Base-by-base conservation (phyloP, 2,888 invertebrate species). In the Glyphotaelius pellucidus region DNA sequence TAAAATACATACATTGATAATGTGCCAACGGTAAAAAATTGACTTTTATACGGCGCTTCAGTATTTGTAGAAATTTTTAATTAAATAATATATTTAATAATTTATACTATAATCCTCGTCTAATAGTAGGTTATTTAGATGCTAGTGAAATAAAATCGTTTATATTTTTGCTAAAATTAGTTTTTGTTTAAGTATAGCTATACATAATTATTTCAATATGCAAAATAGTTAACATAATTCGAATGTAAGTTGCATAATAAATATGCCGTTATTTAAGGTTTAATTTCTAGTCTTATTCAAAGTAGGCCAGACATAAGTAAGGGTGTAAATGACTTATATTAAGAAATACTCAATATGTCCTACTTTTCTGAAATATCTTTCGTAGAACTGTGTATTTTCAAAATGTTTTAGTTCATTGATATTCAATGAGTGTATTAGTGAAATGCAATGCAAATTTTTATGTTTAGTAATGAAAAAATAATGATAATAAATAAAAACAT, bases 351-450 rank as follows among this genome's bases (percentile, higher is more conserved):
- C 32, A 85, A 42, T 30, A 85, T 35, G 38, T 38, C 35, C 42
- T 85, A 85, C 25, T 42, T 86, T 42, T 30, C 30, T n/a, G n/a
- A 42, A 42, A 38, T 42, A 42, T 42, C 30, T 3, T 38, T 35
- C n/a, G 14, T 11, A 42, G 15, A 42, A 86, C 25, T 42, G 38
- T 86, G 35, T 38, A n/a, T 85, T 38, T 86, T 42, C 4, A 42
- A 86, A 38, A 30, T 38, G 38, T 42, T 14, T 42, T 86, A n/a
- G 2, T 87, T 67, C 93, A 92, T 93, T 93, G 93, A 92, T 93
- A 92, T 93, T 93, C 93, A 93, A 92, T 93, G 93, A 90, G 83
- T 92, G 88, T 93, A 91, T 91, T 93, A 91, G 89, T 89, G 90
- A 91, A 92, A 80, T 89, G 88, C 87, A 90, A 90, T 85, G 90